Evolutionary conservation across 2,797 vertebrate species (phyloP).

Genomic region (Neopelma chrysocephalum): DNA sequence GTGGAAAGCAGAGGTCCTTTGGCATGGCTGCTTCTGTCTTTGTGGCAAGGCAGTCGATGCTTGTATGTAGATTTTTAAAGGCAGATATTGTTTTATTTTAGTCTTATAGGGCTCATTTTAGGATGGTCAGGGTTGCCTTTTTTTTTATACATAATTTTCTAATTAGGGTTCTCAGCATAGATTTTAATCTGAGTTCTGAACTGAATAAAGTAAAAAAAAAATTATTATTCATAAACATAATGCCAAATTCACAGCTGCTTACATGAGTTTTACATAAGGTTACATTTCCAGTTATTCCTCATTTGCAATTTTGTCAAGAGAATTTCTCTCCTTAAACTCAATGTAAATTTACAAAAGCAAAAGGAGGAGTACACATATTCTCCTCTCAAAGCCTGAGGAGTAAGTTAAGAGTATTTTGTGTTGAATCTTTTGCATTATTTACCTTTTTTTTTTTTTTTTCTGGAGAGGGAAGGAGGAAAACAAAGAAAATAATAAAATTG

Average conservation of each 20-base stretch:
- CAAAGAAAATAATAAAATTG: neutral
- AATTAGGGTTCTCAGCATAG: neutral
- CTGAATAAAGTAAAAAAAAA: neutral
- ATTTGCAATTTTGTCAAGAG: neutral
- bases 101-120: neutral
- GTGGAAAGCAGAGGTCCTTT: neutral
- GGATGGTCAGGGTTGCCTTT: neutral
- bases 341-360: neutral
- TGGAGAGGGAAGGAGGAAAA: accelerated
- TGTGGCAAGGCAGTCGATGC: neutral
- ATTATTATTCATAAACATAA: neutral
- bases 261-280: neutral
- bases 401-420: neutral
- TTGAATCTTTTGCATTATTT: neutral
- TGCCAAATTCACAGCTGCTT: neutral
- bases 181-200: neutral
- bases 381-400: neutral
- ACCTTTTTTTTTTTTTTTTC: neutral
- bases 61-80: neutral
- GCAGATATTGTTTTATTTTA: neutral
- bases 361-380: neutral
- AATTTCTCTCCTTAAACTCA: neutral
- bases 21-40: neutral
- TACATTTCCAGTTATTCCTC: neutral
- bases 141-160: neutral